phyloP scores from a whole-genome alignment of 2,888 invertebrate genomes.

The Eilema caniola region DNA sequence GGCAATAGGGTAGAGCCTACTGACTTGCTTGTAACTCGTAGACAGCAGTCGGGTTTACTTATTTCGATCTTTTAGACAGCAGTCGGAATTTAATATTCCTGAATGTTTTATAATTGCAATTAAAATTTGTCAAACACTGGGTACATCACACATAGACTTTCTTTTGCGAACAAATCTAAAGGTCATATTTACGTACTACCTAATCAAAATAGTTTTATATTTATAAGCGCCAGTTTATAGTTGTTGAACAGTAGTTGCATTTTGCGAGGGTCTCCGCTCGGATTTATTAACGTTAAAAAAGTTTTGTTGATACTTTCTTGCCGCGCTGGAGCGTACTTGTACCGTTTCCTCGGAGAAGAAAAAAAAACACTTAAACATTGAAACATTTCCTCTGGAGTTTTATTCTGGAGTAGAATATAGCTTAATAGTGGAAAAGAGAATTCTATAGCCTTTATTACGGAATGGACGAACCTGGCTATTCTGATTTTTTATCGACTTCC shows the following conservation, averaged over 20 bases:
- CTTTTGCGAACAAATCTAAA: background rate
- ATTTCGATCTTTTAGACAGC: too few species aligned
- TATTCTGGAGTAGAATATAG: conserved; percentile 35
- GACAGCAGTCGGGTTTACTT: too few species aligned
- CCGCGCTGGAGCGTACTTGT: conserved; percentile 13
- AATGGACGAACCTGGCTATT: conserved; percentile 48
- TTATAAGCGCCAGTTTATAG: conserved; percentile 27
- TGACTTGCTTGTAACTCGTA: too few species aligned
- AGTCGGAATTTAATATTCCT: too few species aligned
- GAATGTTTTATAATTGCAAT: too few species aligned
- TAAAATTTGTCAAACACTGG: too few species aligned
- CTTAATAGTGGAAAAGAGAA: conserved; percentile 51
- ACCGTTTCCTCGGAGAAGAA: conserved; percentile 39
- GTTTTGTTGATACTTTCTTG: conserved; percentile 33
- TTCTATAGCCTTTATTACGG: conserved; percentile 60
- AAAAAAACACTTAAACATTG: conserved; percentile 52
- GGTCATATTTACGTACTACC: background rate
- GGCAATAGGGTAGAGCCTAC: too few species aligned
- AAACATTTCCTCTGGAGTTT: conserved; percentile 48
- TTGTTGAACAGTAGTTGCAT: conserved; percentile 18
- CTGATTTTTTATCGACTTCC: too few species aligned
- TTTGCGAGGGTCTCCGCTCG: conserved; percentile 9
- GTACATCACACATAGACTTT: background rate
- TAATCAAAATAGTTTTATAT: conserved; percentile 8
- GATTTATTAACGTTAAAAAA: conserved; percentile 38